A percentile compares a stretch with the other conserved stretches of the same genome.
phyloP scores from a whole-genome alignment of 1,140 invertebrate species.

The Nixonia krombeini region DNA sequence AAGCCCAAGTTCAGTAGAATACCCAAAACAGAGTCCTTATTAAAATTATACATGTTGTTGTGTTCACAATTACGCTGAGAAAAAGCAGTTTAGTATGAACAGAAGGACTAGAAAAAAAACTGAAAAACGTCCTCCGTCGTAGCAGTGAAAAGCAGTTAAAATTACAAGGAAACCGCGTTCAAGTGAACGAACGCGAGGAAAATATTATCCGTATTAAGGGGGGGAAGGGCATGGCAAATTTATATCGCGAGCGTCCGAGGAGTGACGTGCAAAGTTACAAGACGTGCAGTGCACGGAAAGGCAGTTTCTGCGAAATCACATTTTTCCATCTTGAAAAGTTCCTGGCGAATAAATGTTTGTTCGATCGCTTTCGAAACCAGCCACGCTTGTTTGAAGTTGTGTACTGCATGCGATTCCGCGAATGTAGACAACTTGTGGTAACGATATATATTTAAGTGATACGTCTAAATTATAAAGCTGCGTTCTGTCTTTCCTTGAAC shows the following conservation, averaged over 20 bases:
- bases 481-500: too few species aligned
- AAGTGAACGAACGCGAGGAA: background rate
- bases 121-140: too few species aligned
- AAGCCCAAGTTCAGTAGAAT: too few species aligned
- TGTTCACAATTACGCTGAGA: background rate
- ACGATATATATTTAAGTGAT: constrained; percentile 25
- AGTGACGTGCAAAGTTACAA: constrained; percentile 45
- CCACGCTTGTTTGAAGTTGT: constrained; percentile 28
- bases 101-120: too few species aligned
- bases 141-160: too few species aligned
- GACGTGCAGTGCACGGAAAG: constrained; percentile 36
- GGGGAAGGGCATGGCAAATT: constrained; percentile 21
- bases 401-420: constrained; percentile 16
- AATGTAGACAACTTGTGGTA: constrained; percentile 10
- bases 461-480: constrained; percentile 12
- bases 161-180: background rate
- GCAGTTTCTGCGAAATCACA: constrained; percentile 46
- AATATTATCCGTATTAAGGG: constrained; percentile 13
- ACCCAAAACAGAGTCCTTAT: too few species aligned
- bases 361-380: constrained; percentile 32
- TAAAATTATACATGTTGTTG: too few species aligned
- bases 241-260: constrained; percentile 32
- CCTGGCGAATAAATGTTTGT: constrained; percentile 46
- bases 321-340: constrained; percentile 45
- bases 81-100: background rate